Conservation (phyloP, 2,113 vertebrate genomes). For the Lipophrys pholis region DNA sequence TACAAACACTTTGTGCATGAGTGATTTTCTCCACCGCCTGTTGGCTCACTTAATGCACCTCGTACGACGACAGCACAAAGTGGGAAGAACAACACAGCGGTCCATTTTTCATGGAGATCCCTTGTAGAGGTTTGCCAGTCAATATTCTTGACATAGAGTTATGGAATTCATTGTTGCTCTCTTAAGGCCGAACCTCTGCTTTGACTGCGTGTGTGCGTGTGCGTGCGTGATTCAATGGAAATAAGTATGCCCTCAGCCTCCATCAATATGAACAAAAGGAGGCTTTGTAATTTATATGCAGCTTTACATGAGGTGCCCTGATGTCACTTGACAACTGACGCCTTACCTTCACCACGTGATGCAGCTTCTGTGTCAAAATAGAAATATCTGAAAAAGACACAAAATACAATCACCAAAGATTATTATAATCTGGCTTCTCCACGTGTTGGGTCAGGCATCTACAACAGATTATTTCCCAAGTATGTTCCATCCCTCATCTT, state of each 20-base stretch:
- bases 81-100: constrained; percentile 24
- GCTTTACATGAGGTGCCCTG: background rate
- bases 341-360: too few species aligned
- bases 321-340: background rate
- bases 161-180: constrained; percentile 24
- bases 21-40: constrained; percentile 45
- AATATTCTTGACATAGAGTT: constrained; percentile 43
- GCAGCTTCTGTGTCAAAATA: too few species aligned
- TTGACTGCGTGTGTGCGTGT: background rate
- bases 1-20: constrained; percentile 57
- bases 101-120: constrained; percentile 51
- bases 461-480: too few species aligned
- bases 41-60: constrained; percentile 61
- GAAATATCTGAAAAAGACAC: too few species aligned
- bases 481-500: too few species aligned
- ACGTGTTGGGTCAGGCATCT: too few species aligned
- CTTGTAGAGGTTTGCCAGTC: constrained; percentile 53
- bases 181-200: constrained; percentile 22
- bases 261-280: background rate
- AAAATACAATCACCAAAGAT: too few species aligned
- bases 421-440: too few species aligned
- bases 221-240: background rate
- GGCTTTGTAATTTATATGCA: constrained; percentile 11
- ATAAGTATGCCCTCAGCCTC: constrained; percentile 1
- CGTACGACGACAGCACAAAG: constrained; percentile 44